These are phyloP conservation scores for Bilobella aurantiaca DNA, from an alignment of 1,140 invertebrate species.

Conservation along the genomic window DNA sequence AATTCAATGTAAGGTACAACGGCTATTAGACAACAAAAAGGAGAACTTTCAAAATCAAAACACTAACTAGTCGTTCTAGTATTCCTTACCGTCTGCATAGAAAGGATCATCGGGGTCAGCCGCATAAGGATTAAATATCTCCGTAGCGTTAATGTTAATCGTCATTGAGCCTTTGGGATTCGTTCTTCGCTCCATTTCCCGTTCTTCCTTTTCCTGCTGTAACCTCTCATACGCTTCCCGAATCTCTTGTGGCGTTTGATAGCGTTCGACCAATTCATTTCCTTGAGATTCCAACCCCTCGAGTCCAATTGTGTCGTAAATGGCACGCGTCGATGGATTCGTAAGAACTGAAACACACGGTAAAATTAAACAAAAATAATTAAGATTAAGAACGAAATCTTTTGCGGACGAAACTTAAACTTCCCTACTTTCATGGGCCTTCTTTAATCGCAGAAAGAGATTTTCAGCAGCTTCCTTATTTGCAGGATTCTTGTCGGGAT, in stretches of 20 bases:
- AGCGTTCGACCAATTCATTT: slow-evolving; percentile 80
- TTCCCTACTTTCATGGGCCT: slow-evolving; percentile 75
- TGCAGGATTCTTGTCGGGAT: slow-evolving; percentile 85
- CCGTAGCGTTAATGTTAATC: slow-evolving; percentile 82
- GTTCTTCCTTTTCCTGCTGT: slow-evolving; percentile 41
- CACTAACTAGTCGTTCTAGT: slow-evolving; percentile 5
- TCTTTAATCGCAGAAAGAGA: slow-evolving; percentile 82
- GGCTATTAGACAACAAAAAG: slow-evolving; percentile 40
- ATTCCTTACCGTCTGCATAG: slow-evolving; percentile 23
- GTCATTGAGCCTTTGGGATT: slow-evolving; percentile 81
- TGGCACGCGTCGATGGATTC: slow-evolving; percentile 65
- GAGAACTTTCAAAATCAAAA: background rate
- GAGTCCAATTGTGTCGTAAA: slow-evolving; percentile 66
- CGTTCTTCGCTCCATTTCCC: slow-evolving; percentile 46
- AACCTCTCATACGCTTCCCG: slow-evolving; percentile 85
- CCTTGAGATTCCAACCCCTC: slow-evolving; percentile 79
- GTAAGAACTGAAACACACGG: slow-evolving; percentile 61
- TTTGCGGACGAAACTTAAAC: slow-evolving; percentile 12
- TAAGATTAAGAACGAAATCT: background rate
- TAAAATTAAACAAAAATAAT: no score
- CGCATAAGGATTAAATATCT: slow-evolving; percentile 63
- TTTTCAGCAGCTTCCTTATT: slow-evolving; percentile 77
- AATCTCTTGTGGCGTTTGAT: slow-evolving; percentile 84
- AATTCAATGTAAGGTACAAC: slow-evolving; percentile 65
- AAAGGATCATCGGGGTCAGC: slow-evolving; percentile 60